Percentiles rank a stretch among this genome's conserved stretches.
phyloP scores from a whole-genome alignment of 2,113 vertebrate species.

The Taurulus bubalis region DNA sequence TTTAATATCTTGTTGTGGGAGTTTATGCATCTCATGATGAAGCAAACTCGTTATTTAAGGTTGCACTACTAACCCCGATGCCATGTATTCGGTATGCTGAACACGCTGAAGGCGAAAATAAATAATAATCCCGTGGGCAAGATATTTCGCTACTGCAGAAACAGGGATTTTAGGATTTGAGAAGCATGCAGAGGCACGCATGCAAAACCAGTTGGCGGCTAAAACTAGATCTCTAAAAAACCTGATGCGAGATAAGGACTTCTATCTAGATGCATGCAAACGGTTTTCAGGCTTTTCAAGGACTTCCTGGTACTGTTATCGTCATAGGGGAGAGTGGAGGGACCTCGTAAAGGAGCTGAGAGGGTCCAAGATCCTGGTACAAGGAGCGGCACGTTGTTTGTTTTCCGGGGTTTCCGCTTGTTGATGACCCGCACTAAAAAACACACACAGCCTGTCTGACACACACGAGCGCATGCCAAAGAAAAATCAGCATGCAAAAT shows the following conservation, averaged over 20 bases:
- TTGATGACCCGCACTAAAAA: constrained; percentile 59
- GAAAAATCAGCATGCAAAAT: constrained; percentile 37
- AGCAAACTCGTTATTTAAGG: not conserved
- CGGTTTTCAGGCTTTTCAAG: not conserved
- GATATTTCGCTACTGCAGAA: not conserved
- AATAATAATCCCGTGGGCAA: not conserved
- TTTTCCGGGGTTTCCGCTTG: constrained; percentile 71
- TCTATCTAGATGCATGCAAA: not conserved
- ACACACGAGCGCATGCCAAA: constrained; percentile 24
- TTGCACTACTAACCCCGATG: not conserved
- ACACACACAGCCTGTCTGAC: constrained; percentile 38
- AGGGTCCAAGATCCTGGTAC: constrained; percentile 42
- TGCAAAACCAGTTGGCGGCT: not conserved
- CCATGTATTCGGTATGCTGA: too few relatives aligned
- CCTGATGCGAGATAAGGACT: not conserved
- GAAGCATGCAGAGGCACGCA: not conserved
- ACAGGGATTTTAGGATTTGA: not conserved
- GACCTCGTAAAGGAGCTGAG: constrained; percentile 29
- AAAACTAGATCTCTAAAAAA: not conserved
- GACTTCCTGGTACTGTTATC: constrained; percentile 40
- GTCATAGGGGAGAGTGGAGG: not conserved
- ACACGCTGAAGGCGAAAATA: not conserved
- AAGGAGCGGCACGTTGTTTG: constrained; percentile 63
- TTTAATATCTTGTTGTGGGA: not conserved
- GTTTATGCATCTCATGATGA: not conserved